Base-by-base conservation (phyloP, 2,797 vertebrate species). In the Myotis vivesi region DNA sequence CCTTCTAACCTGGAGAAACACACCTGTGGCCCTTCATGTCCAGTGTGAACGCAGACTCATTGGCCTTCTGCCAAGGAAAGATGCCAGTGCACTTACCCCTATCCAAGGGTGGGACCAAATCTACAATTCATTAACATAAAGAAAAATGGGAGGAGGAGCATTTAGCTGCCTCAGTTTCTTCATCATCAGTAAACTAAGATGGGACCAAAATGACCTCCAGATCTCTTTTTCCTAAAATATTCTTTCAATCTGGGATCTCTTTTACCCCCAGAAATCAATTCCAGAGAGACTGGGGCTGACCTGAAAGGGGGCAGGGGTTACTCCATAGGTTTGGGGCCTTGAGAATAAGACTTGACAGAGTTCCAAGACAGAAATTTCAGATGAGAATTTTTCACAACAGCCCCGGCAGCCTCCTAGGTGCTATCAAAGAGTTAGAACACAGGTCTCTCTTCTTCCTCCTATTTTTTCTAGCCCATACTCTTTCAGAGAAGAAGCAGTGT, bases 141-240 rank as follows among this genome's bases (percentile, higher is more conserved):
- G 62, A 72, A 80, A 28, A 19, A 15, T 13, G 23, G 38, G 23
- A 6, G 4, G 57, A 77, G 57, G 59, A 49, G 41, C 41, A 22
- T 17, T 87, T 44, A 69, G 36, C 55, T 93, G 64, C 77, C 86
- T 96, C 89, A 83, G 87, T 93, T 95, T 92, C 88, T 72, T 80
- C 22, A 36, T 76, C 25, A 36, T 33, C 23, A 25, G 62, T n/a
- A 83, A 76, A 85, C 8, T 44, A 38, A 92, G 59, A 82, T 0
- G 57, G 51, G 94, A 72, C 9, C 49, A 36, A 92, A 80, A 75
- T 59, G 53, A 15, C 2, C 64, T 83, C 71, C 66, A 81, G 25
- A 9, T 89, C 38, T 95, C 82, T 93, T 89, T 92, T 19, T 3
- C 15, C 12, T 84, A 36, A 11, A 62, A 68, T 36, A 83, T 23